A percentile compares a stretch with the other conserved stretches of the same genome.
Evolutionary conservation across 1,140 invertebrate genomes (phyloP).

Genomic region (Drosophila setifemur): DNA sequence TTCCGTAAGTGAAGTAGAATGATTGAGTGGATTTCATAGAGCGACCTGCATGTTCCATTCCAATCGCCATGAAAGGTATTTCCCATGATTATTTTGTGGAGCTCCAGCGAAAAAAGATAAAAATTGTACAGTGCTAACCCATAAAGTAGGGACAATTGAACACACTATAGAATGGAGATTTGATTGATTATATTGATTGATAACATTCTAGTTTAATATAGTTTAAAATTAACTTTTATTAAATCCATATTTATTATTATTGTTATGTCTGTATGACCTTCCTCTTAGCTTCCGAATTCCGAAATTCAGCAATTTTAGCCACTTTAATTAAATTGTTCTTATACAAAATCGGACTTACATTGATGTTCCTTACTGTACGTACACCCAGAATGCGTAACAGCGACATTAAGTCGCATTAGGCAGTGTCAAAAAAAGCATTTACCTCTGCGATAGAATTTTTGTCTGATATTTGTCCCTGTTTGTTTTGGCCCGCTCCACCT

Average conservation of each 20-base stretch:
- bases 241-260: no score
- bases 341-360: not conserved
- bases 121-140: not conserved
- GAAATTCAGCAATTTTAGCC: no score
- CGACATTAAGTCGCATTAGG: constrained; percentile 67
- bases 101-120: constrained; percentile 43
- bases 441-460: constrained; percentile 35
- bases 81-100: constrained; percentile 48
- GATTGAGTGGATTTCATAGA: constrained; percentile 72
- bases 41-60: constrained; percentile 45
- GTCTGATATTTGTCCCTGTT: constrained; percentile 8
- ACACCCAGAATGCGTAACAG: constrained; percentile 33
- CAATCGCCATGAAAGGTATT: constrained; percentile 37
- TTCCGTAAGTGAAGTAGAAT: constrained; percentile 58
- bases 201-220: no score
- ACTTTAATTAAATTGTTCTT: no score
- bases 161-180: no score
- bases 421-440: constrained; percentile 76
- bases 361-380: constrained; percentile 1
- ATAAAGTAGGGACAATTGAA: constrained; percentile 20
- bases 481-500: constrained; percentile 27
- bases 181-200: no score
- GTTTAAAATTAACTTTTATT: no score
- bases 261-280: no score
- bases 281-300: no score